A percentile compares a stretch with the other conserved stretches of the same genome.
These are phyloP conservation scores for Macrobrachium nipponense DNA, from an alignment of 1,140 invertebrate genomes.

Conservation along the genomic window DNA sequence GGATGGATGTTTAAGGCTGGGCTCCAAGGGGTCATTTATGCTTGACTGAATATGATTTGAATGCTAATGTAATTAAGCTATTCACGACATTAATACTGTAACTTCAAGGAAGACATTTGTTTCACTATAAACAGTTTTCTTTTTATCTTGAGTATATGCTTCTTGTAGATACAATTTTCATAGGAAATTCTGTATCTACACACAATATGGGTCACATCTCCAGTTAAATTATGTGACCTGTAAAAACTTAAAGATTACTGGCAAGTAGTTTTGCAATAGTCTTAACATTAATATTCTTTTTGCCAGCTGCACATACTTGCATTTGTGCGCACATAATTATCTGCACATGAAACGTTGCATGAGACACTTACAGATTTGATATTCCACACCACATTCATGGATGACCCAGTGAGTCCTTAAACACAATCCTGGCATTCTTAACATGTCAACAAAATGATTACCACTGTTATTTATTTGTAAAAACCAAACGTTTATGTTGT, in stretches of 20 bases:
- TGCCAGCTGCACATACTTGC: conserved; percentile 25
- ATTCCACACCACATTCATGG: conserved; percentile 58
- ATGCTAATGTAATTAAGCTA: conserved; percentile 4
- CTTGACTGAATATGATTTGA: conserved; percentile 10
- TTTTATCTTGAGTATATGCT: too few species aligned
- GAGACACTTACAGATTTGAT: conserved; percentile 61
- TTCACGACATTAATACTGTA: not conserved
- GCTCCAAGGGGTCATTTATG: conserved; percentile 7
- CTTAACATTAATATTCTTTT: conserved; percentile 35
- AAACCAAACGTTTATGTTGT: too few species aligned
- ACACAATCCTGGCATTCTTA: conserved; percentile 58
- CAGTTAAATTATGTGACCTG: not conserved
- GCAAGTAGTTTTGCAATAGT: conserved; percentile 25
- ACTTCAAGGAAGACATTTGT: not conserved
- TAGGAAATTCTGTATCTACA: too few species aligned
- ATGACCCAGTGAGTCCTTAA: conserved; percentile 50
- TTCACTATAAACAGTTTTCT: too few species aligned
- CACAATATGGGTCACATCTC: too few species aligned
- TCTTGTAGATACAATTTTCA: too few species aligned
- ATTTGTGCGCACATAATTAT: conserved; percentile 43
- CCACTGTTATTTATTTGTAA: too few species aligned
- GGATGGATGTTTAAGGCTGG: not conserved
- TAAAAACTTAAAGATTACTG: conserved; percentile 8
- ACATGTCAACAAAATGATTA: too few species aligned
- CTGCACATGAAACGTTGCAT: conserved; percentile 48